Percentiles rank a stretch among this genome's conserved stretches.
phyloP scores from a whole-genome alignment of 1,140 invertebrate species.

The Liolophura sinensis region DNA sequence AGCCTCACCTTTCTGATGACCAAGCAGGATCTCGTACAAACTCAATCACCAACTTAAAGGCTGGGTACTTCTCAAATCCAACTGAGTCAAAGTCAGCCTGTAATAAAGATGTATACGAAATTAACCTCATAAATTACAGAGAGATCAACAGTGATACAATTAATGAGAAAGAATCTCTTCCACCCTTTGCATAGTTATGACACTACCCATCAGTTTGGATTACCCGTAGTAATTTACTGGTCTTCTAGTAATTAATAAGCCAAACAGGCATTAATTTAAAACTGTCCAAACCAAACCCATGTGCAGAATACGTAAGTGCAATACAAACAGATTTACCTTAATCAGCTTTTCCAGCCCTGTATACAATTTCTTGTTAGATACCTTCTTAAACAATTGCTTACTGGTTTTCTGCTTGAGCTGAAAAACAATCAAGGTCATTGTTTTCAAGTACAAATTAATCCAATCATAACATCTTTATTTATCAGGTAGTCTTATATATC shows the following conservation, averaged over 20 bases:
- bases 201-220: too few relatives aligned
- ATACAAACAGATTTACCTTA: too few relatives aligned
- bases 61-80: conserved; percentile 49
- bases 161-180: too few relatives aligned
- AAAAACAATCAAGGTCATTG: conserved; percentile 4
- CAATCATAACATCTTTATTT: too few relatives aligned
- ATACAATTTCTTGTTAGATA: conserved; percentile 20
- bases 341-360: neutral
- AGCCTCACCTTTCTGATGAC: conserved; percentile 48
- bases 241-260: too few relatives aligned
- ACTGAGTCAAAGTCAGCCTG: conserved; percentile 18
- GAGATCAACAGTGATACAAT: neutral
- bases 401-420: conserved; percentile 22
- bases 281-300: too few relatives aligned
- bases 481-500: too few relatives aligned
- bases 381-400: conserved; percentile 25
- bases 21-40: conserved; percentile 55
- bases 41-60: conserved; percentile 53
- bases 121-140: neutral
- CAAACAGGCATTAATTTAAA: too few relatives aligned
- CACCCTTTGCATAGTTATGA: too few relatives aligned
- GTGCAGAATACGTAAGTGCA: too few relatives aligned
- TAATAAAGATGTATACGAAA: neutral
- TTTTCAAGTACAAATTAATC: too few relatives aligned
- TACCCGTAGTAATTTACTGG: too few relatives aligned